phyloP scores from a whole-genome alignment of 2,888 invertebrate species.

The Kuschelorhynchus macadamiae region DNA sequence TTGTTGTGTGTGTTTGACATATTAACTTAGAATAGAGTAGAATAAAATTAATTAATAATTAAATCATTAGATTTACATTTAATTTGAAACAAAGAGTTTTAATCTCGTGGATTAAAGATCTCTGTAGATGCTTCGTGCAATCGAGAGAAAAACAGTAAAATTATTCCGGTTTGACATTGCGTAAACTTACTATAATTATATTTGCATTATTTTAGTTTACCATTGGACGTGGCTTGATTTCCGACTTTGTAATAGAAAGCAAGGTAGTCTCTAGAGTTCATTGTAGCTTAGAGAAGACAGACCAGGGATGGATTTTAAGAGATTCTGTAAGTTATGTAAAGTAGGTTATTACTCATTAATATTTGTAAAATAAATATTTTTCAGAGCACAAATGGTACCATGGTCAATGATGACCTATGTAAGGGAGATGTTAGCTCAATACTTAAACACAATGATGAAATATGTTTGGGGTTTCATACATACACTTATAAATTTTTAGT shows the following conservation, averaged over 20 bases:
- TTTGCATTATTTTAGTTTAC: slow-evolving; percentile 40
- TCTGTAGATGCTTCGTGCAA: no score
- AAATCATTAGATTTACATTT: no score
- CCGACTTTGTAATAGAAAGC: slow-evolving; percentile 30
- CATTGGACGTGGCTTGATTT: slow-evolving; percentile 26
- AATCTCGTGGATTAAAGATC: no score
- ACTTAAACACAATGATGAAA: slow-evolving; percentile 36
- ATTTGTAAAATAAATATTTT: slow-evolving; percentile 11
- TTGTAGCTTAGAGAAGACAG: slow-evolving; percentile 25
- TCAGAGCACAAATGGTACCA: slow-evolving; percentile 46
- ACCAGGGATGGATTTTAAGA: slow-evolving; percentile 28
- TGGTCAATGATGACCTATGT: slow-evolving; percentile 34
- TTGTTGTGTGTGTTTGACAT: no score
- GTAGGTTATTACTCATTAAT: no score
- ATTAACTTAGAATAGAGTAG: no score
- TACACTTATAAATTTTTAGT: slow-evolving; percentile 30
- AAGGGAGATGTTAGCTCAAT: slow-evolving; percentile 3
- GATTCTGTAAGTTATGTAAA: slow-evolving; percentile 26
- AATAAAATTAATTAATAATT: no score
- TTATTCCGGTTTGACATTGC: no score
- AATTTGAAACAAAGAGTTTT: no score
- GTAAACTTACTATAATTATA: no score
- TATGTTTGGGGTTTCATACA: slow-evolving; percentile 18
- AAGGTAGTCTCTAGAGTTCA: slow-evolving; percentile 35
- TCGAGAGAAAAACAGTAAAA: no score